Conservation (phyloP, 1,140 invertebrate species). For the Chionoecetes opilio region DNA sequence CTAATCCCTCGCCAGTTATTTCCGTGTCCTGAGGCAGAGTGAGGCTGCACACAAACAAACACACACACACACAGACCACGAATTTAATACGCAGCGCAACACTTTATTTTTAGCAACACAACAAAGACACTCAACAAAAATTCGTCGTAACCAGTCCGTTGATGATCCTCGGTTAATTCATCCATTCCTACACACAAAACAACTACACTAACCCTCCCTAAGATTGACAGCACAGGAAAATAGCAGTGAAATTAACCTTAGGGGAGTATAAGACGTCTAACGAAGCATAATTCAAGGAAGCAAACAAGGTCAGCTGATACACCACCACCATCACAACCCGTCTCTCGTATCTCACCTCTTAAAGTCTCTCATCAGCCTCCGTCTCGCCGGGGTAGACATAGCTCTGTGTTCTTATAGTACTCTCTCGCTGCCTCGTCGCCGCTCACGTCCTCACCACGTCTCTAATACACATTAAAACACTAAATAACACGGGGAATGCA, state of each 20-base stretch:
- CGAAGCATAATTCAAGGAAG: neutral
- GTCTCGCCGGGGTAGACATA: slow-evolving; percentile 81
- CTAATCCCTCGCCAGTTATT: no score
- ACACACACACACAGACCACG: no score
- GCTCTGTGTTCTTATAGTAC: neutral
- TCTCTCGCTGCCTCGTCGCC: neutral
- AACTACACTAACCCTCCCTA: no score
- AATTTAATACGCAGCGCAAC: neutral
- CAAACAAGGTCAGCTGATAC: slow-evolving; percentile 76
- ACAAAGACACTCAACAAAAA: slow-evolving; percentile 56
- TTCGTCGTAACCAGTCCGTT: neutral
- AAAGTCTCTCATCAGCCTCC: slow-evolving; percentile 82
- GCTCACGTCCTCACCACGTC: neutral
- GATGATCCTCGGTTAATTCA: no score
- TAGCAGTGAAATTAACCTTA: no score
- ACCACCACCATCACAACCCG: neutral
- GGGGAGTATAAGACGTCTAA: no score
- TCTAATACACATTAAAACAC: slow-evolving; percentile 24
- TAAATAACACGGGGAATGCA: neutral
- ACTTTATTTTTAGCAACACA: slow-evolving; percentile 67
- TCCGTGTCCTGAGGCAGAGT: no score
- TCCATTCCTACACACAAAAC: no score
- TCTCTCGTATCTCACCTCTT: slow-evolving; percentile 77
- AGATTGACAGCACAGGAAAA: neutral
- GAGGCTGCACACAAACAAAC: no score